Conservation (phyloP, 2,113 vertebrate species). For the Acanthochromis polyacanthus region DNA sequence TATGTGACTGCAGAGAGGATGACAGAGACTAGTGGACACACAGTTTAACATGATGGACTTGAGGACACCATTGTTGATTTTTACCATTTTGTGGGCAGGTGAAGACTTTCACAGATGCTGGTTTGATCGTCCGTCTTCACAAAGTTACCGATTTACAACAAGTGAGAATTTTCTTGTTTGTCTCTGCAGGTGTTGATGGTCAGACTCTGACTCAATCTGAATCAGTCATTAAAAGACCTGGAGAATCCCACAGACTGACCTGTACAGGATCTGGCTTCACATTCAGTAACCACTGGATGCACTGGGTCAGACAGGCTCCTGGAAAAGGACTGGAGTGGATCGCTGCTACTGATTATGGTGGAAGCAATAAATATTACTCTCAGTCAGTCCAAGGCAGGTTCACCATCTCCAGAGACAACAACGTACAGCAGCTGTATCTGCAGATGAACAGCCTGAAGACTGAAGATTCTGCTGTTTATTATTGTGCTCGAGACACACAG, state of each 20-base stretch:
- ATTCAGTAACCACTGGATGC: constrained; percentile 4
- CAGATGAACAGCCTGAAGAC: too few species aligned
- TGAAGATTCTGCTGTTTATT: too few species aligned
- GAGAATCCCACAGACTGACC: constrained; percentile 21
- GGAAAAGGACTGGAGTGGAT: constrained; percentile 46
- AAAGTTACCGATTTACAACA: too few species aligned
- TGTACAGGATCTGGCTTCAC: constrained; percentile 26
- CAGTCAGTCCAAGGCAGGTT: constrained; percentile 20
- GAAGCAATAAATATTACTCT: background rate
- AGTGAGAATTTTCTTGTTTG: background rate
- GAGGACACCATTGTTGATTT: too few species aligned
- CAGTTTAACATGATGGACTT: too few species aligned
- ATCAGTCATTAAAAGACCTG: background rate
- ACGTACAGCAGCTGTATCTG: too few species aligned
- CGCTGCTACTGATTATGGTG: accelerated
- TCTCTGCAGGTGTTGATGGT: constrained; percentile 22
- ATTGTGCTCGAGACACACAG: background rate
- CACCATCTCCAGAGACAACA: constrained; percentile 31
- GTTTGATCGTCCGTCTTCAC: background rate
- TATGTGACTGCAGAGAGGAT: too few species aligned
- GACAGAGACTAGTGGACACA: too few species aligned
- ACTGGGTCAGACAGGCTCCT: constrained; percentile 58
- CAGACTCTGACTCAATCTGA: constrained; percentile 42
- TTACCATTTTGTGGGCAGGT: background rate
- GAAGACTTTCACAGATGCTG: background rate